Evolutionary conservation across 2,113 vertebrate species (phyloP).

Genomic region (Egretta garzetta): DNA sequence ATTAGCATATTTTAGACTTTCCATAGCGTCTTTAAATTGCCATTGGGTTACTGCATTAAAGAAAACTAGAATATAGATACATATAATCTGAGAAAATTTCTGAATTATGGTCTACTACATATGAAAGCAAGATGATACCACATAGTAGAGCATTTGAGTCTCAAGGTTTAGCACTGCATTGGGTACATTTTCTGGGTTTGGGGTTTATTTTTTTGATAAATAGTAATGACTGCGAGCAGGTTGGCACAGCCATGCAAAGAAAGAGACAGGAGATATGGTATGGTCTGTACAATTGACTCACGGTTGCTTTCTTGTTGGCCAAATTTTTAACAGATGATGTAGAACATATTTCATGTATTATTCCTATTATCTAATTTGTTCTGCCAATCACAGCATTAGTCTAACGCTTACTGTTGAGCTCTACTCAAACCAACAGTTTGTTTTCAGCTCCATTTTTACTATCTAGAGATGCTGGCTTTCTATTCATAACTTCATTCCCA

Average conservation of each 20-base stretch:
- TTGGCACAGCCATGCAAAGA: not conserved
- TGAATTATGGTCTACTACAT: not conserved
- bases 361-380: not conserved
- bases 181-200: not conserved
- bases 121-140: not conserved
- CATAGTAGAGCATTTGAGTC: not conserved
- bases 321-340: not conserved
- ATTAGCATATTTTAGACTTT: not conserved
- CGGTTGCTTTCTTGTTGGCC: not conserved
- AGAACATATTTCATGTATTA: not conserved
- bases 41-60: not conserved
- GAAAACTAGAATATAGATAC: not conserved
- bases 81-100: not conserved
- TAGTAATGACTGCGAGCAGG: not conserved
- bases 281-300: not conserved
- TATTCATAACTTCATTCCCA: not conserved
- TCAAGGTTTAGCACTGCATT: not conserved
- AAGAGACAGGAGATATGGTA: not conserved
- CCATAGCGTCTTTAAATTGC: not conserved
- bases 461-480: not conserved
- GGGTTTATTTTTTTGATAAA: not conserved
- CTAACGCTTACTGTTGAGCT: not conserved
- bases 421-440: not conserved
- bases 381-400: not conserved
- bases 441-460: not conserved